Evolutionary conservation across 2,113 vertebrate genomes (phyloP), one percentile per base, ranked within the genome.

Genomic region (Nothobranchius kuhntae): DNA sequence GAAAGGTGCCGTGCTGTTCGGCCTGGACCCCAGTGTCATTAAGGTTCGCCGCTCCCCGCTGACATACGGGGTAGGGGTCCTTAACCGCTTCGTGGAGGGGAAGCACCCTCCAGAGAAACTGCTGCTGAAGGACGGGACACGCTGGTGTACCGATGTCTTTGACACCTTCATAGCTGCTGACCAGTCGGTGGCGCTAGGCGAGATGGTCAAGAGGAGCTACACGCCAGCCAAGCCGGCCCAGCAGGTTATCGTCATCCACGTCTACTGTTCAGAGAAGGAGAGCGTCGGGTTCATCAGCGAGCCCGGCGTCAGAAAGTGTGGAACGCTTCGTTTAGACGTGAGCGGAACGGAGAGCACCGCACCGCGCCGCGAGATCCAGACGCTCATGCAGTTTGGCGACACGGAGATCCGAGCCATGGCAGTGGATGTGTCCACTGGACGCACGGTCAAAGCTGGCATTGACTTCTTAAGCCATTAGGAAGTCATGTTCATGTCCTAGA

Each of bases 61-160:
- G 66, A 98, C 98, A 11, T 99, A 99, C 0, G 98, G 98, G 0
- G 98, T 99, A 0, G 98, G 98, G 0, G 98, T 99, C 71, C 94
- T 99, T 58, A 99, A 99, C 70, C 96, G 98, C 42, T 99, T 95
- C 0, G 93, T 98, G 86, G 97, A 99, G 71, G 96, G 96, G 14
- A 98, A 96, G 78, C 98, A 99, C 54, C 96, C 98, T 0, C 82
- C 95, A 0, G 98, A 99, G 81, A 99, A 99, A 94, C 93, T 99
- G 26, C 93, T 99, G 8, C 82, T 99, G 68, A 98, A 98, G 73
- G 97, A 98, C 0, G 96, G 97, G 75, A 98, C 95, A 0, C 95
- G 98, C 83, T 99, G 98, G 98, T 99, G 98, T 92, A 99, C 98
- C 0, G 98, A 99, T 0, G 95, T 99, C 86, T 96, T 99, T 0